Percentiles rank a stretch among this genome's conserved stretches.
Conservation (phyloP, 2,888 invertebrate genomes). For the Leptarthrus brevirostris region DNA sequence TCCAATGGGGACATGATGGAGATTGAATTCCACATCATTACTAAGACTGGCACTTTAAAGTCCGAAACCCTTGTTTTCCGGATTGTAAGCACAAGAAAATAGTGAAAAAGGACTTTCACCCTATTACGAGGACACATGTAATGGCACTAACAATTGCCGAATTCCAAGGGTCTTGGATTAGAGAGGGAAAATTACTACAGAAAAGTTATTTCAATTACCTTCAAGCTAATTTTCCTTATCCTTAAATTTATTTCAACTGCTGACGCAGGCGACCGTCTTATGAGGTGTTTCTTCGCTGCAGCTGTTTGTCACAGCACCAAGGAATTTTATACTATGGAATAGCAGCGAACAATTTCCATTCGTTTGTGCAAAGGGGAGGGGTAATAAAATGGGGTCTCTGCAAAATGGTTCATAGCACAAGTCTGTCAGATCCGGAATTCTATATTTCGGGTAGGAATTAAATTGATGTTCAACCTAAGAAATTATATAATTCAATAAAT, state of each 20-base stretch:
- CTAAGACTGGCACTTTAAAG: slow-evolving; percentile 47
- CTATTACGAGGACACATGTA: slow-evolving; percentile 46
- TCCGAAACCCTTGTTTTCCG: slow-evolving; percentile 46
- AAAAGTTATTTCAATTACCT: slow-evolving; percentile 48
- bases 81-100: slow-evolving; percentile 37
- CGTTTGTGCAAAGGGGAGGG: neutral
- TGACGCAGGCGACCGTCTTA: slow-evolving; percentile 40
- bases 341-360: neutral
- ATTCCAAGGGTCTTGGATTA: slow-evolving; percentile 39
- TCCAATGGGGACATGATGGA: slow-evolving; percentile 46
- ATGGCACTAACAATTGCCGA: slow-evolving; percentile 46
- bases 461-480: too few relatives aligned
- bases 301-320: slow-evolving; percentile 2
- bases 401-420: too few relatives aligned
- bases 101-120: slow-evolving; percentile 27
- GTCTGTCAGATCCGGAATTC: too few relatives aligned
- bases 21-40: slow-evolving; percentile 49
- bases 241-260: slow-evolving; percentile 46
- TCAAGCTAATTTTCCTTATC: slow-evolving; percentile 44
- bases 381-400: too few relatives aligned
- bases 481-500: too few relatives aligned
- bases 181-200: slow-evolving; percentile 20
- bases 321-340: neutral
- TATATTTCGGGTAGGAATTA: too few relatives aligned
- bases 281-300: slow-evolving; percentile 32